Base-by-base conservation (phyloP, 2,888 invertebrate species). In the Eurois occulta region DNA sequence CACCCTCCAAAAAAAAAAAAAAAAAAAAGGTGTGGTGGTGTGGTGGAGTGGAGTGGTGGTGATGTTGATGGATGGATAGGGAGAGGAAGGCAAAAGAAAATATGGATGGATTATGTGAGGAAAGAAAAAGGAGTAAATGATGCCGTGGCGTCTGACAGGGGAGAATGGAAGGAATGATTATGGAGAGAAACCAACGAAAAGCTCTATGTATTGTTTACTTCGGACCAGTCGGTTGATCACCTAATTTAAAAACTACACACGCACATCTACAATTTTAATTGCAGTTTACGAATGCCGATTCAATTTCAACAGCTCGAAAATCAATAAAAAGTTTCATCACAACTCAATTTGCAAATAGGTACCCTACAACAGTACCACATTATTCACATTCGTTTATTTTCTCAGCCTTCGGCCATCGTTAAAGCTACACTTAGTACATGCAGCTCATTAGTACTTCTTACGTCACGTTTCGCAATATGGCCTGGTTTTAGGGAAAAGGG, bases 401-500 rank as follows among this genome's bases (percentile, higher is more conserved):
- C 81, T 68, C 75, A 80, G 38, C 85, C 85, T 84, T 80, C 67
- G 10, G 0, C n/a, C 24, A 52, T 55, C 41, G 5, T 62, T 75
- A 58, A 74, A 71, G 52, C 85, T 68, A 41, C 62, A 72, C 72
- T 84, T 86, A 82, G 78, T 71, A 78, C 48, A 55, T 69, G 8
- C 58, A 60, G 38, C 16, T 41, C 64, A 69, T 81, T 77, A 85
- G 86, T 77, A 75, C 48, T 28, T 82, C 46, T 83, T 78, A 65
- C 83, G 32, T 13, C 66, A 86, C 7, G 46, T 86, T 83, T 86
- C 16, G 86, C 86, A 75, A 86, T 46, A 13, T 21, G 75, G 41
- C 83, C 86, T 86, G 70, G 71, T 86, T 81, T 72, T 72, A 55
- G 78, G 78, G 72, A 64, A 75, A 68, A 78, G 78, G 84, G 83